Conservation (phyloP, 2,888 invertebrate genomes). For the Drosophila niveifrons region DNA sequence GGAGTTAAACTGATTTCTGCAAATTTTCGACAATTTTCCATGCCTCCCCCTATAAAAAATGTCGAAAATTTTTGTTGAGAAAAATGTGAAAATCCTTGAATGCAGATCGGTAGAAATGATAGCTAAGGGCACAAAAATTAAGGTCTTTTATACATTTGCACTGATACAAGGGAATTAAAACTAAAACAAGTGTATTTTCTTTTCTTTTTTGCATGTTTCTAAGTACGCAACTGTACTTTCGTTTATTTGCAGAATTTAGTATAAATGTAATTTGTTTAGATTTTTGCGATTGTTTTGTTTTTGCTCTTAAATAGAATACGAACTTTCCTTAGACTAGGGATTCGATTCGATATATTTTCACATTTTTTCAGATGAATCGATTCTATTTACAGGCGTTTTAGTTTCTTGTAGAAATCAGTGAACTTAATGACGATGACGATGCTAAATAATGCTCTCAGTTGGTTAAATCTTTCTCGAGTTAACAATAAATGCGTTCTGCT, state of each 20-base stretch:
- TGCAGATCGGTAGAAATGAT: not conserved
- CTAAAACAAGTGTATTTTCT: not conserved
- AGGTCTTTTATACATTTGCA: not conserved
- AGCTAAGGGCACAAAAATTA: not conserved
- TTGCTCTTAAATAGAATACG: conserved; percentile 40
- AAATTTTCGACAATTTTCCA: not conserved
- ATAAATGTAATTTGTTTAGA: conserved; percentile 35
- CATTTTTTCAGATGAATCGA: conserved; percentile 27
- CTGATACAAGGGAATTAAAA: not conserved
- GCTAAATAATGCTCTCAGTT: conserved; percentile 29
- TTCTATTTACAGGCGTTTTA: conserved; percentile 56
- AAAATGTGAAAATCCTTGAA: not conserved
- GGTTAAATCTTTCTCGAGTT: conserved; percentile 34
- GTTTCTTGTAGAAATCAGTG: conserved; percentile 73
- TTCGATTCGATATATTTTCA: conserved; percentile 26
- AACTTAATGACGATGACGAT: conserved; percentile 28
- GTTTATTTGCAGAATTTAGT: conserved; percentile 47
- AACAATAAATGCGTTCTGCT: conserved; percentile 60
- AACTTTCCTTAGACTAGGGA: conserved; percentile 39
- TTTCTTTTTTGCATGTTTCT: conserved; percentile 17
- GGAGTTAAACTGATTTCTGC: not conserved
- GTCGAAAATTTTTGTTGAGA: not conserved
- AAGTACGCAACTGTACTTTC: conserved; percentile 40
- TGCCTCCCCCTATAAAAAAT: not conserved
- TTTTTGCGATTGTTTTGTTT: conserved; percentile 8